Base-by-base conservation (phyloP, 2,797 vertebrate genomes). In the Poeciliopsis paucimaculata region DNA sequence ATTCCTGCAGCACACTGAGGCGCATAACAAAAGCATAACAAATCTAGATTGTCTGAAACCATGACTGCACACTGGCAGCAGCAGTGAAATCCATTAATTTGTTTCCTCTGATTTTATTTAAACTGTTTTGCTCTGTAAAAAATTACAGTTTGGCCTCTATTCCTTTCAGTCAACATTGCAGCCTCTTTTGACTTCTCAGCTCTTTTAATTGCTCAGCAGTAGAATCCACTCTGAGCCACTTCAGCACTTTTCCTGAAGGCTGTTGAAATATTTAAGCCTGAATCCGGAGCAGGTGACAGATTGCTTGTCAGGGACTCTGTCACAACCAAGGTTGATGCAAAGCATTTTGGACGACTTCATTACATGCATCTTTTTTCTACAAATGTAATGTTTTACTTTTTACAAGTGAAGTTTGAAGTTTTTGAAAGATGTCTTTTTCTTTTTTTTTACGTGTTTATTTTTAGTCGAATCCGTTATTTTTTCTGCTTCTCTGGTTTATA, bases 181-280 rank as follows among this genome's bases (percentile, higher is more conserved):
- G 80, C 88, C 45, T 81, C 49, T 62, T 53, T 76, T 73, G 87
- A 87, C 85, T 89, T 81, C 72, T 28, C 16, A 81, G 71, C 83
- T 45, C 31, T 85, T 93, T 91, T 95, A 94, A 95, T 95, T 94
- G 91, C 93, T 89, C 88, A 93, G 92, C 85, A 79, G 87, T 77
- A 77, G 86, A 92, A 93, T 92, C 92, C 86, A 77, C 88, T 74
- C 77, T 18, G 64, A 86, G 87, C 93, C 79, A 75, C 86, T 87
- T 95, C 94, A 94, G 94, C 94, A 93, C 86, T 93, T 95, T 93
- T 91, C 83, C 84, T 87, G 78, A 85, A 80, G 86, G 87, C 87
- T 91, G 85, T 71, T 91, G 85, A 94, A 94, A 94, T 93, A 93
- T 94, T 94, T 90, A 94, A 93, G 86, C 55, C 80, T 79, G 73